Evolutionary conservation across 2,888 invertebrate genomes (phyloP).

Genomic region (Apamea epomidion): DNA sequence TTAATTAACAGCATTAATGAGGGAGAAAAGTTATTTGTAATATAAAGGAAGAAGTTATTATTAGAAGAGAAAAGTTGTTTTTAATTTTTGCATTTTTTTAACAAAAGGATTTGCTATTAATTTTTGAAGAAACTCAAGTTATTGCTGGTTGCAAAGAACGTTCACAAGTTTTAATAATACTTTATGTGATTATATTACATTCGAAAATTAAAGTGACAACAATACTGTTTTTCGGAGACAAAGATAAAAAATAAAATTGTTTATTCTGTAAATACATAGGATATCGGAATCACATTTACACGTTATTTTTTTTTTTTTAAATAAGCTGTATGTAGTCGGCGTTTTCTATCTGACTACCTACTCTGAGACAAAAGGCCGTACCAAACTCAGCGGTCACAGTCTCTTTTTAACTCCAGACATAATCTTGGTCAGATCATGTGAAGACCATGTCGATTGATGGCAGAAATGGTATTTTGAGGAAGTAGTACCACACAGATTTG

Average conservation of each 20-base stretch:
- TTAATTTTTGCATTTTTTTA: constrained; percentile 1
- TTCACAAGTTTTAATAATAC: not conserved
- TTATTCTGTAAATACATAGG: no score
- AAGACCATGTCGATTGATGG: not conserved
- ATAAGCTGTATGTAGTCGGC: no score
- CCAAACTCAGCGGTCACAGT: not conserved
- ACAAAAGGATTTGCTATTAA: constrained; percentile 3
- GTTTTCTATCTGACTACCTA: no score
- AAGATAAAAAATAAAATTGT: not conserved
- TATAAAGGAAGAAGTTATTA: not conserved
- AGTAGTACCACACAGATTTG: not conserved
- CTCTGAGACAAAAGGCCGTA: no score
- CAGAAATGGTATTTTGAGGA: not conserved
- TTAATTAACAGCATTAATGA: constrained; percentile 22
- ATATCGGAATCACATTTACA: no score
- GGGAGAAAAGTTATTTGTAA: constrained; percentile 22
- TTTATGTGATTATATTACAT: not conserved
- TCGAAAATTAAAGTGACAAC: not conserved
- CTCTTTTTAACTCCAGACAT: not conserved
- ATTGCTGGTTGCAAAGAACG: not conserved
- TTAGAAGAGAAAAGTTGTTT: constrained; percentile 24
- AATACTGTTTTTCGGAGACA: not conserved
- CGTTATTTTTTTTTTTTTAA: no score
- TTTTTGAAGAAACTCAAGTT: not conserved
- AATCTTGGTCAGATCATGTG: not conserved